These are phyloP conservation scores for Rhopalosiphum maidis DNA, from an alignment of 1,140 invertebrate species.

Conservation along the genomic window DNA sequence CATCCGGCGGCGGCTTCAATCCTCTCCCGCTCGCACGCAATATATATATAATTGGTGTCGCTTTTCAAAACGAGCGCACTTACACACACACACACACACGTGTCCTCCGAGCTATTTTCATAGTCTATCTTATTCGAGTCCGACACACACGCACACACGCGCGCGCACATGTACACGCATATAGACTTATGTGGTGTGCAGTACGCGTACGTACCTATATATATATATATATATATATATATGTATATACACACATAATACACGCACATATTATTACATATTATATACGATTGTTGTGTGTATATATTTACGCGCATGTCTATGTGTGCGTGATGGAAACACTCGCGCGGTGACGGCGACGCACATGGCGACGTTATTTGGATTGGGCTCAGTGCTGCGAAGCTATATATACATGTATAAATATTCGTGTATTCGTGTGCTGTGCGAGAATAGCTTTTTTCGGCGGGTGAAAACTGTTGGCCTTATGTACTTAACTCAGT, in stretches of 20 bases:
- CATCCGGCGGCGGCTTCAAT: conserved; percentile 8
- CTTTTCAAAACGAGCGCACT: neutral
- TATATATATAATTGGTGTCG: conserved; percentile 16
- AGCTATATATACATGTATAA: neutral
- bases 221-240: no score
- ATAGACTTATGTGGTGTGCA: no score
- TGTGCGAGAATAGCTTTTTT: conserved; percentile 1
- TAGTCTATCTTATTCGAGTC: conserved; percentile 1
- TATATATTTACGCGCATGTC: neutral
- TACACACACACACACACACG: neutral
- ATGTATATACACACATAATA: no score
- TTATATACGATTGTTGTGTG: neutral
- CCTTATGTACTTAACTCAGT: neutral
- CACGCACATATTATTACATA: neutral
- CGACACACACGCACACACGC: neutral
- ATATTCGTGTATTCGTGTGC: neutral
- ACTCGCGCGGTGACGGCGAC: neutral
- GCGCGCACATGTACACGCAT: neutral
- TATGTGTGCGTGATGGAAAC: neutral
- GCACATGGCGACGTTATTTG: conserved; percentile 20
- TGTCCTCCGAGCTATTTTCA: conserved; percentile 41
- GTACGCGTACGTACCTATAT: neutral
- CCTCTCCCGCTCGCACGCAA: neutral
- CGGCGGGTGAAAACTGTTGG: neutral
- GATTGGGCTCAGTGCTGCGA: neutral